phyloP scores from a whole-genome alignment of 2,113 vertebrate genomes.

The Corythaeola cristata region DNA sequence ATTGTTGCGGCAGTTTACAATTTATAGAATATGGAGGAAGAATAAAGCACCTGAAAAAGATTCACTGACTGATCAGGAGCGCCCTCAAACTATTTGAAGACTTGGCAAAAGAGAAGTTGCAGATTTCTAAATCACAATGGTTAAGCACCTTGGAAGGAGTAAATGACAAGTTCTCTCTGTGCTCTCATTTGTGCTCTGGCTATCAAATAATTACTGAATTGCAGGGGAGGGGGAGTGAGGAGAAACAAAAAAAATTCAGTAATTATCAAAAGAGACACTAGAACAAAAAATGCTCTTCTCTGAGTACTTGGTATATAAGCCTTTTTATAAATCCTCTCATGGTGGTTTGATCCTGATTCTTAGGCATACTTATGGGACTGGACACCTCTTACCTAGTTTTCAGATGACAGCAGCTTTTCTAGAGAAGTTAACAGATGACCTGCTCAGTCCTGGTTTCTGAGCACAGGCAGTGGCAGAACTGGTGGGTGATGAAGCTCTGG shows the following conservation, averaged over 20 bases:
- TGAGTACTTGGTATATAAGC: background rate
- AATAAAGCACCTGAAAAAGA: background rate
- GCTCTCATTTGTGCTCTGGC: background rate
- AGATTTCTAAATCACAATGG: background rate
- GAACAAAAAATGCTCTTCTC: background rate
- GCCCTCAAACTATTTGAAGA: background rate
- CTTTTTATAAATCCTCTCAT: background rate
- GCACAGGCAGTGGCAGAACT: background rate
- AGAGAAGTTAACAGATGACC: background rate
- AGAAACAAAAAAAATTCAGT: background rate
- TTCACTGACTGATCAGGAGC: background rate
- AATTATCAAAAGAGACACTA: background rate
- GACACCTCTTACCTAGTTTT: background rate
- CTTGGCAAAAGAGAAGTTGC: background rate
- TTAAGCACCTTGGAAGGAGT: background rate
- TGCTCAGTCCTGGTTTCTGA: background rate
- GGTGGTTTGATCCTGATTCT: background rate
- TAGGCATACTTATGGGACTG: background rate
- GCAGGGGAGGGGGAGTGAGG: fast-evolving
- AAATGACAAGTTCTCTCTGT: background rate
- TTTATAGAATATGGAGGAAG: background rate
- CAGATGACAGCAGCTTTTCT: background rate
- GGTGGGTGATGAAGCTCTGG: background rate
- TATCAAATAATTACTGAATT: background rate
- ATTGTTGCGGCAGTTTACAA: background rate